Evolutionary conservation across 2,888 invertebrate species (phyloP), one percentile per base, ranked within the genome.

Genomic region (Quadroppia sp.): DNA sequence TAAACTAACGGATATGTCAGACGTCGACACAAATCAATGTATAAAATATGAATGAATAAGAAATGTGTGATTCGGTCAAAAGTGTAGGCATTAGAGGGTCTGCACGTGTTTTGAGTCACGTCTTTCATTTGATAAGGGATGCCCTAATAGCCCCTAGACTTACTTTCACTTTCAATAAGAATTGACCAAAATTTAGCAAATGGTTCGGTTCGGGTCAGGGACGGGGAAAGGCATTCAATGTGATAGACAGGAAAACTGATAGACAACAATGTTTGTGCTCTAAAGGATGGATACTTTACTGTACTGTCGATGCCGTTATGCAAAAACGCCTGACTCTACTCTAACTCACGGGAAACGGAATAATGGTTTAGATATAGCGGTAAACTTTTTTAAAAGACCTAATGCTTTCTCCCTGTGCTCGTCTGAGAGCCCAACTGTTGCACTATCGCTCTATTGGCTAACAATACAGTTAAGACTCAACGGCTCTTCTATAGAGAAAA

Each of bases 191-290:
- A 61, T 32, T 67, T 67, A 42, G 23, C 25, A 36, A 42, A 67
- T 67, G 11, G 42, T 67, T 67, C 40, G n/a, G 67, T 2, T 42
- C n/a, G 67, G 67, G 67, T 42, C 67, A 61, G 64, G 64, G 64
- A 17, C 64, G 20, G 61, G 32, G 30, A 61, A n/a, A 48, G 32
- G 30, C 30, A 67, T 67, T 67, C 23, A 67, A 42, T 40, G 13
- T 67, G 36, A 67, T 67, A 67, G 67, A 67, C 67, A 67, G 67
- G 67, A 67, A 67, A 67, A 42, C 67, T 67, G n/a, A 67, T 67
- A 67, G 67, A 67, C 67, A 67, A 67, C 67, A 67, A 67, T 40
- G 40, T 36, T 42, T 36, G 36, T 36, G 61, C 67, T 67, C 67
- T n/a, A 67, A 67, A 67, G 67, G 67, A 67, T 67, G 67, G 42